Evolutionary conservation across 2,888 invertebrate genomes (phyloP), one percentile per base, ranked within the genome.

Genomic region (Strigamia crassipes): DNA sequence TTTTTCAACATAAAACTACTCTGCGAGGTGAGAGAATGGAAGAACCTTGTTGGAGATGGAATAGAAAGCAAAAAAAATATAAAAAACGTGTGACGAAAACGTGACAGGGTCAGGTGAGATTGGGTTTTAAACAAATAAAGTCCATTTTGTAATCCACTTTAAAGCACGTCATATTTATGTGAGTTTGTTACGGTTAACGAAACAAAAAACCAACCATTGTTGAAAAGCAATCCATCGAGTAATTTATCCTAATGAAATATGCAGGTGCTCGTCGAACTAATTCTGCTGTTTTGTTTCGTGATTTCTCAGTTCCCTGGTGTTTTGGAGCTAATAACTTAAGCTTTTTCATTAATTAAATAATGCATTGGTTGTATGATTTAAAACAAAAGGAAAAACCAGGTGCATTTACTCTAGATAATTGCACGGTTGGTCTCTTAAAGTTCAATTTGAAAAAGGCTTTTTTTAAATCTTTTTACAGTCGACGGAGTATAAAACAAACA

Each of bases 1-100:
- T 73, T 73, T 66, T 73, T 73, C 73, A 73, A 73, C 73, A 73
- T 73, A 73, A 73, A 73, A 73, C 73, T 73, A 31, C 15, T 73
- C 73, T 31, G 27, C 10, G 27, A 73, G 27, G 31, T 31, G 73
- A 73, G 73, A 73, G 31, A 73, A 73, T 73, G 73, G 73, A 73
- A 73, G 73, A 73, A 73, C 2, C 73, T 73, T 73, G 73, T 73
- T 56, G 56, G n/a, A 56, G 56, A n/a, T 21, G 18, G 56, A 73
- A 27, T 27, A 27, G 27, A 27, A 31, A 5, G 73, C 9, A 12
- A 61, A n/a, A 27, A 31, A 10, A 31, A 18, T n/a, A n/a, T n/a
- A n/a, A 31, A 73, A 73, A 73, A 73, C 0, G n/a, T 1, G 27
- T 27, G 73, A 31, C 27, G 5, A 73, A 73, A 10, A 27, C n/a